These are phyloP conservation scores for Paguma larvata DNA, from an alignment of 2,797 vertebrate genomes.

Conservation along the genomic window DNA sequence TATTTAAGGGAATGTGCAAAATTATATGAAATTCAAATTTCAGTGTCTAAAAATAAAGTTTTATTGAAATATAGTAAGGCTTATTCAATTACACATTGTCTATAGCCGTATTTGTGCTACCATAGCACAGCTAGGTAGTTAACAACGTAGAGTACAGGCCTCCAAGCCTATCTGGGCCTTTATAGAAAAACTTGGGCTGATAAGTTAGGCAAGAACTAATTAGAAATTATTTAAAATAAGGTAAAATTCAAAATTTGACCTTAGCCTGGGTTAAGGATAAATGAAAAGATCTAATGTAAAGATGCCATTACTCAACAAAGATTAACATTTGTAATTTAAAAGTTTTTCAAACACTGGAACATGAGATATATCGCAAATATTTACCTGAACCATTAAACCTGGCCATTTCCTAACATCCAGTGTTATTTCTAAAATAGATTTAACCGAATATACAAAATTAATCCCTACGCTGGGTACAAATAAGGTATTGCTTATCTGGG, in stretches of 20 bases:
- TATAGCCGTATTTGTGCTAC: neutral
- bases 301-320: slow-evolving; percentile 36
- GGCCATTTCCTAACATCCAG: slow-evolving; percentile 1
- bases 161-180: neutral
- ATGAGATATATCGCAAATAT: slow-evolving; percentile 25
- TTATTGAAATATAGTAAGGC: neutral
- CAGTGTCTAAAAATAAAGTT: slow-evolving; percentile 14
- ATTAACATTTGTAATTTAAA: slow-evolving; percentile 15
- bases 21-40: slow-evolving; percentile 21
- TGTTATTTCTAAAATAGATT: slow-evolving; percentile 44
- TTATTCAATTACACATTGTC: neutral
- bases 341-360: slow-evolving; percentile 46
- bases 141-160: neutral
- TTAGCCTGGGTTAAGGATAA: slow-evolving; percentile 19
- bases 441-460: neutral
- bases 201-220: neutral
- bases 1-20: neutral
- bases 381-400: slow-evolving; percentile 37
- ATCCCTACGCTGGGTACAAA: slow-evolving; percentile 12
- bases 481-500: slow-evolving; percentile 19
- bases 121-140: slow-evolving; percentile 13
- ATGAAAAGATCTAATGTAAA: slow-evolving; percentile 40
- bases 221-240: slow-evolving; percentile 46
- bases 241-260: slow-evolving; percentile 54
- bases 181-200: neutral